A percentile compares a stretch with the other conserved stretches of the same genome.
These are phyloP conservation scores for Betta splendens DNA, from an alignment of 2,797 vertebrate species.

Conservation along the genomic window DNA sequence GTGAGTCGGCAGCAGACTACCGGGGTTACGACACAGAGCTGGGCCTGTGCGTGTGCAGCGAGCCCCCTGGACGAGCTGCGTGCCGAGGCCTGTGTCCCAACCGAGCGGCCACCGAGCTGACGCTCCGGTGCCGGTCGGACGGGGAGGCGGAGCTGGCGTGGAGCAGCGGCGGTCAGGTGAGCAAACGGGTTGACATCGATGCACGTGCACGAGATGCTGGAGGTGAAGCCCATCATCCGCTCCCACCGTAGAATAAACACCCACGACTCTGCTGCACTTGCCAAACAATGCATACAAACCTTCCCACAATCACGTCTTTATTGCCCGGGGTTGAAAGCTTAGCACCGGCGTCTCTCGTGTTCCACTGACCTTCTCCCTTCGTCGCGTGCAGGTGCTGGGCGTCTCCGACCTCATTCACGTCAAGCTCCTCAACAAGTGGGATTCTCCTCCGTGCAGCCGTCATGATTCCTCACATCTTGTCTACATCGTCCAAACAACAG, in stretches of 20 bases:
- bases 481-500: conserved; percentile 75
- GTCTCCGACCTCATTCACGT: conserved; percentile 67
- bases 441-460: conserved; percentile 68
- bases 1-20: conserved; percentile 78
- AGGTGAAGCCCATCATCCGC: too few relatives aligned
- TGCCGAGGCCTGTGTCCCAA: conserved; percentile 79
- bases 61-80: conserved; percentile 59
- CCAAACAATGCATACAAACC: conserved; percentile 33
- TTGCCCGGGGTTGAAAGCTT: conserved; percentile 22
- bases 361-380: conserved; percentile 59
- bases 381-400: conserved; percentile 58
- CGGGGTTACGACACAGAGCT: conserved; percentile 83
- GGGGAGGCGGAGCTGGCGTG: conserved; percentile 78
- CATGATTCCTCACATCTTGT: conserved; percentile 68
- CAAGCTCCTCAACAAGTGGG: conserved; percentile 71
- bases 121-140: conserved; percentile 68
- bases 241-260: conserved; percentile 4
- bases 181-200: not conserved
- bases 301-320: conserved; percentile 15
- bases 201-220: not conserved
- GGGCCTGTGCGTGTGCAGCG: conserved; percentile 87
- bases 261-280: not conserved
- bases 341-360: conserved; percentile 37
- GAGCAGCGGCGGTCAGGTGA: conserved; percentile 64
- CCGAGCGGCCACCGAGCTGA: conserved; percentile 55